Percentiles rank a stretch among this genome's conserved stretches.
phyloP scores from a whole-genome alignment of 2,888 invertebrate genomes.

The Cylindroiulus punctatus region DNA sequence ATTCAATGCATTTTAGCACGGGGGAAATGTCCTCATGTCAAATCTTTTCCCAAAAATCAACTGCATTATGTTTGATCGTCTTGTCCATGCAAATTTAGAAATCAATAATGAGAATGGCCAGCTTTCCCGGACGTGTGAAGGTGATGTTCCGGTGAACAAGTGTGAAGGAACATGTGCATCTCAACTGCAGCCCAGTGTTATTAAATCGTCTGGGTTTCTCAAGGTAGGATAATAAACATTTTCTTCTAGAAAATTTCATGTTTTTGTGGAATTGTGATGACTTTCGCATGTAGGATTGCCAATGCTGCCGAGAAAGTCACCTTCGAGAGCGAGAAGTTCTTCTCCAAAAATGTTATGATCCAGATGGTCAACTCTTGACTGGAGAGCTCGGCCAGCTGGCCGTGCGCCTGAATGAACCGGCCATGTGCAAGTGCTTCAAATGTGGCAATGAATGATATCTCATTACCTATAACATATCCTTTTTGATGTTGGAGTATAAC shows the following conservation, averaged over 20 bases:
- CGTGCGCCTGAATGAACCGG: constrained; percentile 84
- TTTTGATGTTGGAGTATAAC: neutral
- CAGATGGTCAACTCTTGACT: constrained; percentile 81
- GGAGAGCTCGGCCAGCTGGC: constrained; percentile 75
- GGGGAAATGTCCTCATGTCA: too few relatives aligned
- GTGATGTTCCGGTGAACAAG: constrained; percentile 89
- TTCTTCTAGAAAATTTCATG: constrained; percentile 54
- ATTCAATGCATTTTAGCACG: too few relatives aligned
- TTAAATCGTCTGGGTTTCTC: constrained; percentile 86
- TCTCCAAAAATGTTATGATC: constrained; percentile 86
- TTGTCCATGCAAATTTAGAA: constrained; percentile 70
- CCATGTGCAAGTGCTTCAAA: constrained; percentile 89
- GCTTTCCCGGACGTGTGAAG: constrained; percentile 85
- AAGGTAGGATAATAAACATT: constrained; percentile 71
- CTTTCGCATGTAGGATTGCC: constrained; percentile 77
- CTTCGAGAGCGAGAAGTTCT: constrained; percentile 82
- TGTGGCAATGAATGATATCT: constrained; percentile 71
- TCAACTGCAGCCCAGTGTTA: constrained; percentile 90
- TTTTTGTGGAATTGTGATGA: constrained; percentile 44
- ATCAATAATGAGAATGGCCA: constrained; percentile 89
- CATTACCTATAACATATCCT: neutral
- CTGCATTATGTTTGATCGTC: neutral
- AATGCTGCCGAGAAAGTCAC: constrained; percentile 88
- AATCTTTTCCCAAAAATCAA: too few relatives aligned
- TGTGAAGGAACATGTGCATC: constrained; percentile 93